phyloP scores from a whole-genome alignment of 2,888 invertebrate genomes.

The Elegia similella region DNA sequence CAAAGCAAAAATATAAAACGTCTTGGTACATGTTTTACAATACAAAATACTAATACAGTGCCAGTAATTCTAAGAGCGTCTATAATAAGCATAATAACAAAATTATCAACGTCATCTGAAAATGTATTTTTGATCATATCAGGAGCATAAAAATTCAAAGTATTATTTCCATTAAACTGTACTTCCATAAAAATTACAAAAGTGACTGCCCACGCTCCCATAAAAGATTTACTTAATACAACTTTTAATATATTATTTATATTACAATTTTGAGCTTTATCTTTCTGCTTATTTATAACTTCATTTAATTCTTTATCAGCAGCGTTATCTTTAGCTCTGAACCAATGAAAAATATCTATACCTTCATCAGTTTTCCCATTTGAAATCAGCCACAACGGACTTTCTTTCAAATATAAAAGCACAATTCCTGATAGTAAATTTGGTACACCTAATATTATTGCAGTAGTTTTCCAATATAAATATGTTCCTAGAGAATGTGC shows the following conservation, averaged over 20 bases:
- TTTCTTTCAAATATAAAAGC: constrained; percentile 46
- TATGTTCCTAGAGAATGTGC: constrained; percentile 44
- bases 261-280: constrained; percentile 26
- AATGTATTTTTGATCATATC: constrained; percentile 47
- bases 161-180: constrained; percentile 50
- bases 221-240: constrained; percentile 41
- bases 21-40: constrained; percentile 33
- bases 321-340: constrained; percentile 41
- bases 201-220: constrained; percentile 33
- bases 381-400: constrained; percentile 52
- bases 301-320: constrained; percentile 42
- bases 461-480: constrained; percentile 41
- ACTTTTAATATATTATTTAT: constrained; percentile 32
- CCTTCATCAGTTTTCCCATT: constrained; percentile 47
- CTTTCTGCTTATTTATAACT: constrained; percentile 37
- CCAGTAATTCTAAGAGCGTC: constrained; percentile 42
- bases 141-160: constrained; percentile 48
- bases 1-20: constrained; percentile 37
- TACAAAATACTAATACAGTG: constrained; percentile 35
- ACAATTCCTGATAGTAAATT: constrained; percentile 36
- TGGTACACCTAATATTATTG: constrained; percentile 41
- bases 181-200: constrained; percentile 38
- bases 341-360: constrained; percentile 38
- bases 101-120: constrained; percentile 41
- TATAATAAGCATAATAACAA: constrained; percentile 43